A percentile compares a stretch with the other conserved stretches of the same genome.
Conservation (phyloP, 2,888 invertebrate genomes). For the Scaeva pyrastri region DNA sequence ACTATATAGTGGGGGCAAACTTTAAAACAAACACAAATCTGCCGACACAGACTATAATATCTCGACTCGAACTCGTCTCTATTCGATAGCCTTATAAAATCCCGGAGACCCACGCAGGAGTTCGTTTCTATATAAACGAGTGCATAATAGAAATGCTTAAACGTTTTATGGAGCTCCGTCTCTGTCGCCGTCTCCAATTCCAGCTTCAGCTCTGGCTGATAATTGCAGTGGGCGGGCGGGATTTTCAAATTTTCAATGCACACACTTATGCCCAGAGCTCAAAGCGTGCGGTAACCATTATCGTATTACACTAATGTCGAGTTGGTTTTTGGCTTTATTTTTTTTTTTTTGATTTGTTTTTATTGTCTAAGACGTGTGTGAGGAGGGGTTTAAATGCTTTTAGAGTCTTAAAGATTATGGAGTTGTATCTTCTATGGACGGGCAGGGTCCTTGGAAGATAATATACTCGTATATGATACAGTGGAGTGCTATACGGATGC, state of each 20-base stretch:
- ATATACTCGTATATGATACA: background rate
- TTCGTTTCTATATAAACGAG: background rate
- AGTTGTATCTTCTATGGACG: background rate
- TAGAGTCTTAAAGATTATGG: background rate
- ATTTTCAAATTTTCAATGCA: slow-evolving; percentile 41
- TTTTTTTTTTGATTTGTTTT: slow-evolving; percentile 27
- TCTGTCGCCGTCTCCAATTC: too few relatives aligned
- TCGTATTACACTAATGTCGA: slow-evolving; percentile 53
- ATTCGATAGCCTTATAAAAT: slow-evolving; percentile 13
- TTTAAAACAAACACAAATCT: slow-evolving; percentile 41
- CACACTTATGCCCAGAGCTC: background rate
- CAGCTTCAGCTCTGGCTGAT: slow-evolving; percentile 4
- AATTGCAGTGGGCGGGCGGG: slow-evolving; percentile 69
- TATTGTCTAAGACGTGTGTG: slow-evolving; percentile 6
- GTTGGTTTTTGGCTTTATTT: too few relatives aligned
- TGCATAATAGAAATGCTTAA: background rate
- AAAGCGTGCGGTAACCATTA: slow-evolving; percentile 32
- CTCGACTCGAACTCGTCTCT: background rate
- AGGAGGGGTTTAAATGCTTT: slow-evolving; percentile 27
- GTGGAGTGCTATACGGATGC: slow-evolving; percentile 28
- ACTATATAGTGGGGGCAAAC: slow-evolving; percentile 1
- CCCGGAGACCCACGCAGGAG: slow-evolving; percentile 44
- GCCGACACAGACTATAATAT: slow-evolving; percentile 21
- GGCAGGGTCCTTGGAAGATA: slow-evolving; percentile 55
- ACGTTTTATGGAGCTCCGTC: slow-evolving; percentile 13